Base-by-base conservation (phyloP, 1,140 invertebrate species). In the Proales similis region DNA sequence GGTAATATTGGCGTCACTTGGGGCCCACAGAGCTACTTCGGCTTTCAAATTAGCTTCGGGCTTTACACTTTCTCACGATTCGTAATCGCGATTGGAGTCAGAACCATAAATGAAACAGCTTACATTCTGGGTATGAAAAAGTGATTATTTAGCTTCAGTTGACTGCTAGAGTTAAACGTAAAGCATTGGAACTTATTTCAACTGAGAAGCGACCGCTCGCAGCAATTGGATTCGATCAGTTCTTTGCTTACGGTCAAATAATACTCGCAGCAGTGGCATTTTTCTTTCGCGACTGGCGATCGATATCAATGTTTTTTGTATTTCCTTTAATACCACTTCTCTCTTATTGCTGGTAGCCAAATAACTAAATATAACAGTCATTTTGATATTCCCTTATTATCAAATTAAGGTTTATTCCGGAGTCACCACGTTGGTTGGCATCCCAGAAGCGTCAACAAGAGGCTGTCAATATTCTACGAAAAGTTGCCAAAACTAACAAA, bases 381-480 rank as follows among this genome's bases (percentile, higher is more conserved):
- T 19, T 26, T 9, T 20, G 42, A 7, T 9, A 29, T 20, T 36
- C 42, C 20, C 1, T 11, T 9, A 22, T n/a, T 4, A 45, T n/a
- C 3, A 22, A 17, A 4, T 32, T 12, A 45, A 71, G 69, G 63
- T 20, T 70, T 27, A 30, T 72, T 17, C 69, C 70, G 1, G 71
- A 72, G 38, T 71, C 70, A 6, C 70, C 71, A 5, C 64, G 71
- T 20, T 72, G 71, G 71, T 57, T 72, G 7, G 51, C 71, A 20
- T 66, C 64, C 22, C 66, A 67, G 48, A 63, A 64, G 6, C 53
- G 70, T 32, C 61, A 64, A 43, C 46, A 65, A 27, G 71, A 71
- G 57, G 71, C 71, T 7, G 63, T 67, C 22, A 36, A 43, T 32
- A 70, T 71, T 17, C n/a, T 71, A 0, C 53, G 61, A 32, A 60